Conservation (phyloP, 2,797 vertebrate genomes). For the Lepus townsendii region DNA sequence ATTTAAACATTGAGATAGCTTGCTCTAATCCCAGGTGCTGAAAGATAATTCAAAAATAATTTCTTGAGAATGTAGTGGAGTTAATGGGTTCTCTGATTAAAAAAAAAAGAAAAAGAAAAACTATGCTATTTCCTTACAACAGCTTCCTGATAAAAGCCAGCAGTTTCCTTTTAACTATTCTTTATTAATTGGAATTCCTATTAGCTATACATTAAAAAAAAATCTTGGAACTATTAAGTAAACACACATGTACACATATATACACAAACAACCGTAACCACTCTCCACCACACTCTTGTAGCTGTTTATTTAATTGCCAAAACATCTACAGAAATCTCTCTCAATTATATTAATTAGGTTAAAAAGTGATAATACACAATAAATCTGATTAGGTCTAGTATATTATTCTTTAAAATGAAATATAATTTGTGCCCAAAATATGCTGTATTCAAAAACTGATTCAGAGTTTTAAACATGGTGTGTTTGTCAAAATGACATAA, state of each 20-base stretch:
- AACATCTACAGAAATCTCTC: neutral
- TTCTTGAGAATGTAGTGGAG: neutral
- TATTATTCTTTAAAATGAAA: slow-evolving; percentile 1
- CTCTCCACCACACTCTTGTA: neutral
- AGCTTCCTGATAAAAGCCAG: neutral
- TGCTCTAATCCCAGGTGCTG: neutral
- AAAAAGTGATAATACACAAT: neutral
- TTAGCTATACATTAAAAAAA: neutral
- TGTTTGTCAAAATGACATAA: slow-evolving; percentile 25
- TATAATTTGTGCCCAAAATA: neutral
- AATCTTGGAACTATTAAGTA: neutral
- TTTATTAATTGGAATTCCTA: neutral
- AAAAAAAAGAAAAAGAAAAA: neutral
- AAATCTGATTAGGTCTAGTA: neutral
- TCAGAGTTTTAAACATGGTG: neutral
- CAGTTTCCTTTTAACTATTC: neutral
- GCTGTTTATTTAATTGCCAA: neutral
- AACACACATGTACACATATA: neutral
- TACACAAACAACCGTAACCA: neutral
- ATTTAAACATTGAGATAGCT: neutral
- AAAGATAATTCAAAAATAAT: neutral
- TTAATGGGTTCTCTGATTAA: neutral
- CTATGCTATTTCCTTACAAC: neutral
- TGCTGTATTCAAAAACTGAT: neutral
- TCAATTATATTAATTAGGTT: neutral